Base-by-base conservation (phyloP, 2,888 invertebrate genomes). In the Matsumyia berberina region DNA sequence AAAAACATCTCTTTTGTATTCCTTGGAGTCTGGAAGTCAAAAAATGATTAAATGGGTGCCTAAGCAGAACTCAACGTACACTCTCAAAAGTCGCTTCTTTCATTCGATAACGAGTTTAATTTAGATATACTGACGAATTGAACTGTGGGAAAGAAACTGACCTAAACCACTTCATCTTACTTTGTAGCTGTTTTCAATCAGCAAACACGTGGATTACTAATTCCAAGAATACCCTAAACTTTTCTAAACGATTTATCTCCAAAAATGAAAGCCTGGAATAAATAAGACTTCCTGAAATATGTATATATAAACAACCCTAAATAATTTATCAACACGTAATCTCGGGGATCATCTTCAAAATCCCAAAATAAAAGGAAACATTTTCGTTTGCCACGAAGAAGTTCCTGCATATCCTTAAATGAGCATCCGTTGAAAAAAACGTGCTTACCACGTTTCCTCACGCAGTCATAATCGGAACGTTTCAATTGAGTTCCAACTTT, bases 301-400 rank as follows among this genome's bases (percentile, higher is more conserved):
- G 1, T 24, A 37, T 57, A 58, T 24, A 37, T 39, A 37, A 5
- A 19, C 39, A 39, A 39, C 12, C 37, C 24, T 24, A 19, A 39
- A 58, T 39, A 39, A 58, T 39, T 58, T 19, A 39, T 58, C 58
- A 39, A 39, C 24, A 5, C 39, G 12, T 24, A 58, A 58, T 58
- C 58, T 29, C 12, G 8, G 0, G 39, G 39, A 39, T 39, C 37
- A 42, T 39, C 58, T 12, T 39, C 29, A 12, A 24, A 58, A 19
- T 58, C 12, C 39, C 24, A 15, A 12, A 29, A 42, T 35, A 42
- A 29, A 29, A n/a, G n/a, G 6, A n/a, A 58, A 37, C 7, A 5
- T 24, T 11, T 17, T 1, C 42, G 7, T 17, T 1, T 29, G 9
- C 31, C 33, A 31, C 12, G 12, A 33, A 5, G 3, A 11, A 55